Evolutionary conservation across 2,888 invertebrate genomes (phyloP).

Genomic region (Platycheirus albimanus): DNA sequence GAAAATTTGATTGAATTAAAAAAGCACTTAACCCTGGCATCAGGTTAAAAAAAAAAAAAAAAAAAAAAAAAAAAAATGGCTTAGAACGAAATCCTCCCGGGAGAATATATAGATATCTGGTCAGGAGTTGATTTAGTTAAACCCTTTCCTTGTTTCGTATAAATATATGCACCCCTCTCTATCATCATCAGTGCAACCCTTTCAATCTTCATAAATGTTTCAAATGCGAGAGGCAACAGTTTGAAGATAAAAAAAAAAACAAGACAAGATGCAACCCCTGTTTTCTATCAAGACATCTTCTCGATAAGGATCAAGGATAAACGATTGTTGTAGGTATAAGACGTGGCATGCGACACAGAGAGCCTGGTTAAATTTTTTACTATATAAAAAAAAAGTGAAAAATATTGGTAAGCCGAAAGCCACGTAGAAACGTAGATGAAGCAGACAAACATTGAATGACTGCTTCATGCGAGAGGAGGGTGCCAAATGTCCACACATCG

Average conservation of each 20-base stretch:
- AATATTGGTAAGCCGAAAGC: constrained; percentile 32
- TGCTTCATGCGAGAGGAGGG: constrained; percentile 23
- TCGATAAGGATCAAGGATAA: constrained; percentile 69
- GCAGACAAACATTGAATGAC: constrained; percentile 25
- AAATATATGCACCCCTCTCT: constrained; percentile 67
- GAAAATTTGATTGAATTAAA: constrained; percentile 66
- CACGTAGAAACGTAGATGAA: no score
- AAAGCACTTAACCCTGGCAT: constrained; percentile 53
- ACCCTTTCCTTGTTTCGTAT: constrained; percentile 36
- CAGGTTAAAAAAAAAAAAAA: no score
- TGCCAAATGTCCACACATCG: constrained; percentile 65
- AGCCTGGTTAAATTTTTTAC: constrained; percentile 19
- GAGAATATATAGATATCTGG: constrained; percentile 38
- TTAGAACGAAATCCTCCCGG: constrained; percentile 63
- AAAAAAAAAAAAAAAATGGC: constrained; percentile 22
- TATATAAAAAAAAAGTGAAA: constrained; percentile 4
- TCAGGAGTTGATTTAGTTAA: constrained; percentile 31
- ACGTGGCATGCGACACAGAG: constrained; percentile 43
- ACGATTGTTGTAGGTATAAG: constrained; percentile 26
- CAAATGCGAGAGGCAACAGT: constrained; percentile 55
- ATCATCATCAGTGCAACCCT: constrained; percentile 47
- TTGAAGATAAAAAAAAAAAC: constrained; percentile 31
- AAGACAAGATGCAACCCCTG: constrained; percentile 60
- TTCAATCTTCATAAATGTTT: constrained; percentile 73
- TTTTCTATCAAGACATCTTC: constrained; percentile 59